These are phyloP conservation scores for Agelas oroides DNA, from an alignment of 37 sponge, comb jelly and placozoan genomes.

Conservation along the genomic window DNA sequence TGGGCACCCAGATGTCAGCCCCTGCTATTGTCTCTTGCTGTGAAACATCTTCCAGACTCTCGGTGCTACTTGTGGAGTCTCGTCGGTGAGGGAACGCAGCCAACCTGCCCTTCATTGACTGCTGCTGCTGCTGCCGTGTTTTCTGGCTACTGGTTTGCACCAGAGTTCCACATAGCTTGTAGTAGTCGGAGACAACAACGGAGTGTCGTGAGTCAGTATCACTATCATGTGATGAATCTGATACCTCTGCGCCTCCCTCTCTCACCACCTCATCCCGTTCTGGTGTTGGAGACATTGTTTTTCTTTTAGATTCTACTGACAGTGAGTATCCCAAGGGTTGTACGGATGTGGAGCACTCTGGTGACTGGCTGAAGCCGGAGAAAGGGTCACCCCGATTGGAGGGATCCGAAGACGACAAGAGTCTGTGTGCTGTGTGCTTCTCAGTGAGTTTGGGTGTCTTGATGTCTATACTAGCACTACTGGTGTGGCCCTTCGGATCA, in stretches of 20 bases:
- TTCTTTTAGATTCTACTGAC: too few relatives aligned
- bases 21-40: neutral
- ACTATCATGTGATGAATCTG: slow-evolving; percentile 44
- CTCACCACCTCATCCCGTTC: neutral
- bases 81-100: too few relatives aligned
- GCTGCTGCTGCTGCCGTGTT: neutral
- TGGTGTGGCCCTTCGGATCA: too few relatives aligned
- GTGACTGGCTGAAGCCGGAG: too few relatives aligned
- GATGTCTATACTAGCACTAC: too few relatives aligned
- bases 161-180: slow-evolving; percentile 34
- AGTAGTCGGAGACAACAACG: slow-evolving; percentile 33
- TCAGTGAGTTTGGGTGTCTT: too few relatives aligned
- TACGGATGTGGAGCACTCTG: too few relatives aligned
- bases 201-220: slow-evolving; percentile 12
- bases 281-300: neutral
- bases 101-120: neutral
- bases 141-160: neutral
- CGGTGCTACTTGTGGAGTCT: neutral
- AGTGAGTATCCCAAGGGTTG: too few relatives aligned
- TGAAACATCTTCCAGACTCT: neutral
- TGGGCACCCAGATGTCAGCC: slow-evolving; percentile 60
- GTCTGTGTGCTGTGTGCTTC: too few relatives aligned
- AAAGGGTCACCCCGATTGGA: too few relatives aligned
- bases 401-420: too few relatives aligned
- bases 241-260: neutral